Evolutionary conservation across 1,140 invertebrate species (phyloP).

Genomic region (Brachionus plicatilis): DNA sequence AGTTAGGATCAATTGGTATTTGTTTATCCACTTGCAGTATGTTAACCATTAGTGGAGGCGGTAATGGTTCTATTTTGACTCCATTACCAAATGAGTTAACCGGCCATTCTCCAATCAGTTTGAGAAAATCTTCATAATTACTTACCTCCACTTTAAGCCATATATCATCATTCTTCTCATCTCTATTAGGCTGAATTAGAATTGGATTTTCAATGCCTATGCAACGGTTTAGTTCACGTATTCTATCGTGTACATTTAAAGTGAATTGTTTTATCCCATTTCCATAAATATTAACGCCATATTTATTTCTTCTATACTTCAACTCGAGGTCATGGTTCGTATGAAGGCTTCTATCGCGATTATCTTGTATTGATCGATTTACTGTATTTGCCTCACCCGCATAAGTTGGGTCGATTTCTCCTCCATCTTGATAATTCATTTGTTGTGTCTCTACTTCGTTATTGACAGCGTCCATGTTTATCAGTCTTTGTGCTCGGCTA

Average conservation of each 20-base stretch:
- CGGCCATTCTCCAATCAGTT: neutral
- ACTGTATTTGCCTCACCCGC: neutral
- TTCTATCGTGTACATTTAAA: neutral
- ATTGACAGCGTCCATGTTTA: neutral
- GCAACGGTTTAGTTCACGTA: neutral
- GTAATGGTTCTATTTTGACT: neutral
- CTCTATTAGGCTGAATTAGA: neutral
- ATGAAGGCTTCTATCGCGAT: neutral
- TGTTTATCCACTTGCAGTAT: neutral
- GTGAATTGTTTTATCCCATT: neutral
- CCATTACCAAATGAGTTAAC: neutral
- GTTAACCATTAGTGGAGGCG: neutral
- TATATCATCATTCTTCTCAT: neutral
- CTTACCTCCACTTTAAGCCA: neutral
- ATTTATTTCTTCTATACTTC: neutral
- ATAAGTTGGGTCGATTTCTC: neutral
- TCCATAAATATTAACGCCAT: neutral
- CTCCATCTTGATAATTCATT: neutral
- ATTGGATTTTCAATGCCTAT: neutral
- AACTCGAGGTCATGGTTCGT: neutral
- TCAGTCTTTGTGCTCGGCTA: neutral
- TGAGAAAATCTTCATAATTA: neutral
- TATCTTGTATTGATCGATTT: neutral
- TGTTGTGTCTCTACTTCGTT: neutral
- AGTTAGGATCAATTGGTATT: neutral